Evolutionary conservation across 1,140 invertebrate genomes (phyloP).

Genomic region (Cylas formicarius): DNA sequence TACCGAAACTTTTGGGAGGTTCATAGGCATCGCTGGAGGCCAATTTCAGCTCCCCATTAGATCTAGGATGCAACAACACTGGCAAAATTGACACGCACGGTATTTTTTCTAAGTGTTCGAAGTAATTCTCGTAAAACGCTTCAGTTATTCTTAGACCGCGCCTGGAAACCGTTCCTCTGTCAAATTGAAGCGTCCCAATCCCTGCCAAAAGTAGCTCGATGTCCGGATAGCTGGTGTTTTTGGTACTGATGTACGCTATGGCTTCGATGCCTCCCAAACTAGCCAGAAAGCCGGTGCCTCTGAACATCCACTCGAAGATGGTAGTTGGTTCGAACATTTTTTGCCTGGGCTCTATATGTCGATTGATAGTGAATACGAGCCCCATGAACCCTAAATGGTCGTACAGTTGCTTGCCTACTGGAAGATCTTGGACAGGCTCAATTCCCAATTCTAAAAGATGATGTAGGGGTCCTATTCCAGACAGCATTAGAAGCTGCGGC

Average conservation of each 20-base stretch:
- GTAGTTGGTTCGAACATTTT: conserved; percentile 9
- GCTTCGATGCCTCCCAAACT: conserved; percentile 45
- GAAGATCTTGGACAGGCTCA: conserved; percentile 50
- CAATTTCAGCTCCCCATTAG: conserved; percentile 59
- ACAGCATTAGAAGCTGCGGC: conserved; percentile 70
- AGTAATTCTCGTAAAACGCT: conserved; percentile 31
- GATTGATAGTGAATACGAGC: conserved; percentile 7
- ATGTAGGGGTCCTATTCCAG: conserved; percentile 56
- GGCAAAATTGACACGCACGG: conserved; percentile 60
- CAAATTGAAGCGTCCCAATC: conserved; percentile 23
- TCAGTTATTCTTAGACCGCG: conserved; percentile 18
- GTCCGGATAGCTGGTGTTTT: not conserved
- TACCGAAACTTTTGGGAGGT: conserved; percentile 57
- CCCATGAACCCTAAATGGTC: conserved; percentile 48
- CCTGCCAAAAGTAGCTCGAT: not conserved
- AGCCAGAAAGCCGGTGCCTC: conserved; percentile 31
- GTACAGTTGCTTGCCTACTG: conserved; percentile 59
- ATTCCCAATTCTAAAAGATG: conserved; percentile 46
- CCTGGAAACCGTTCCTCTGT: conserved; percentile 22
- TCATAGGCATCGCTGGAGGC: conserved; percentile 63
- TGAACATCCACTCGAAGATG: conserved; percentile 5
- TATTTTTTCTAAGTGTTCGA: conserved; percentile 39
- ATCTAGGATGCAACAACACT: conserved; percentile 66
- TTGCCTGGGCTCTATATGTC: conserved; percentile 1
- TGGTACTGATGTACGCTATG: conserved; percentile 39